A percentile compares a stretch with the other conserved stretches of the same genome.
Conservation (phyloP, 2,113 vertebrate species). For the Lepus europaeus region DNA sequence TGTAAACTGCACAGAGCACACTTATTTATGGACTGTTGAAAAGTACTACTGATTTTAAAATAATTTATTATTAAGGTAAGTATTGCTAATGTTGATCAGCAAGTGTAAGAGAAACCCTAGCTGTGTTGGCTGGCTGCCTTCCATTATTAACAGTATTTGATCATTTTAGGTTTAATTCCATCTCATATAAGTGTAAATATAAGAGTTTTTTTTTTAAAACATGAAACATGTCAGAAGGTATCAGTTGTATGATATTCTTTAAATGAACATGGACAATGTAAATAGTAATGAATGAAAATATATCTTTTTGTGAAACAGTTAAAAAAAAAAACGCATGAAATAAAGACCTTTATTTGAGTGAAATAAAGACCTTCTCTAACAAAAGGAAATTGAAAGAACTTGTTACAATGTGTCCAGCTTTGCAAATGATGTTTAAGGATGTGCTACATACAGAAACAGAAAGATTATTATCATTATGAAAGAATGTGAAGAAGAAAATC, state of each 20-base stretch:
- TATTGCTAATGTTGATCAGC: slow-evolving; percentile 72
- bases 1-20: slow-evolving; percentile 85
- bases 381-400: too few species aligned
- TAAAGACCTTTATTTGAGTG: too few species aligned
- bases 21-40: slow-evolving; percentile 86
- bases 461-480: too few species aligned
- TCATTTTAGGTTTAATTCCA: slow-evolving; percentile 71
- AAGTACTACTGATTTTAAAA: slow-evolving; percentile 89
- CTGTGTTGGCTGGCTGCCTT: slow-evolving; percentile 59
- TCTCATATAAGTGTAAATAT: slow-evolving; percentile 86
- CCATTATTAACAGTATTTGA: slow-evolving; percentile 55
- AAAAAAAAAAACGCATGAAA: too few species aligned
- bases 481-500: too few species aligned
- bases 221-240: slow-evolving; percentile 74
- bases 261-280: slow-evolving; percentile 88
- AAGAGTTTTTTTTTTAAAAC: slow-evolving; percentile 58
- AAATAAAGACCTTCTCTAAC: too few species aligned
- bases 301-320: slow-evolving; percentile 81
- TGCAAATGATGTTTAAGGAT: too few species aligned
- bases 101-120: slow-evolving; percentile 49
- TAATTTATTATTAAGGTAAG: slow-evolving; percentile 83
- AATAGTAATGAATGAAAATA: slow-evolving; percentile 79
- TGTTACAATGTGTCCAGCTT: too few species aligned
- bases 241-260: slow-evolving; percentile 90
- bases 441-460: too few species aligned